These are phyloP conservation scores for Acrobasis repandana DNA, from an alignment of 2,888 invertebrate species.

Conservation along the genomic window DNA sequence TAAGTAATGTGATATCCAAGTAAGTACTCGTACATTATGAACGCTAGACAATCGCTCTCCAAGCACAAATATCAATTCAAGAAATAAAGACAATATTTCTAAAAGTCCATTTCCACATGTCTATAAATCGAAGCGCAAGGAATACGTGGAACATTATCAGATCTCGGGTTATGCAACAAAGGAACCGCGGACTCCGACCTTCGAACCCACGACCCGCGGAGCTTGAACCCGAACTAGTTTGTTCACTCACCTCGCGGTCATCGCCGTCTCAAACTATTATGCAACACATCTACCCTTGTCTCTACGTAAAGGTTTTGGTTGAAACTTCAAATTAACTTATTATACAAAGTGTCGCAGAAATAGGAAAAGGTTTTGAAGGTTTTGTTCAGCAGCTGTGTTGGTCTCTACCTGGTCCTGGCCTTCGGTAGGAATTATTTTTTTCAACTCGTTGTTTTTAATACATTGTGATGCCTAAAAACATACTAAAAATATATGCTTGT, in stretches of 20 bases:
- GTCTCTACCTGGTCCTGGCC: too few relatives aligned
- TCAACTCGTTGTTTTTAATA: too few relatives aligned
- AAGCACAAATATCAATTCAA: slow-evolving; percentile 6
- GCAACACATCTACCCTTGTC: slow-evolving; percentile 32
- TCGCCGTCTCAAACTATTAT: slow-evolving; percentile 49
- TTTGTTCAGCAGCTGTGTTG: too few relatives aligned
- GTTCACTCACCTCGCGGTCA: slow-evolving; percentile 63
- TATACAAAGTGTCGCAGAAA: too few relatives aligned
- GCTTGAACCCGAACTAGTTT: slow-evolving; percentile 52
- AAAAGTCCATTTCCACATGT: slow-evolving; percentile 11
- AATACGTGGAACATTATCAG: slow-evolving; percentile 9
- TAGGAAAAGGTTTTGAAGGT: too few relatives aligned
- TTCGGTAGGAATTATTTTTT: too few relatives aligned
- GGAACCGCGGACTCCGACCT: slow-evolving; percentile 60
- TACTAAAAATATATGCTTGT: too few relatives aligned
- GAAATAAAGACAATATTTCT: slow-evolving; percentile 3
- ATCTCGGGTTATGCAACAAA: slow-evolving; percentile 51
- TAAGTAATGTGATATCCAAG: background rate
- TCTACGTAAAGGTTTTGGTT: background rate
- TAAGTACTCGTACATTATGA: background rate
- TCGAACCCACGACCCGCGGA: slow-evolving; percentile 51
- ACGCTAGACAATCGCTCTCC: background rate
- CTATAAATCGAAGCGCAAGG: background rate
- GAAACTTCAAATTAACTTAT: background rate
- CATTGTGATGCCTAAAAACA: too few relatives aligned